These are phyloP conservation scores for Mastomys coucha DNA, from an alignment of 2,113 vertebrate species.

Conservation along the genomic window DNA sequence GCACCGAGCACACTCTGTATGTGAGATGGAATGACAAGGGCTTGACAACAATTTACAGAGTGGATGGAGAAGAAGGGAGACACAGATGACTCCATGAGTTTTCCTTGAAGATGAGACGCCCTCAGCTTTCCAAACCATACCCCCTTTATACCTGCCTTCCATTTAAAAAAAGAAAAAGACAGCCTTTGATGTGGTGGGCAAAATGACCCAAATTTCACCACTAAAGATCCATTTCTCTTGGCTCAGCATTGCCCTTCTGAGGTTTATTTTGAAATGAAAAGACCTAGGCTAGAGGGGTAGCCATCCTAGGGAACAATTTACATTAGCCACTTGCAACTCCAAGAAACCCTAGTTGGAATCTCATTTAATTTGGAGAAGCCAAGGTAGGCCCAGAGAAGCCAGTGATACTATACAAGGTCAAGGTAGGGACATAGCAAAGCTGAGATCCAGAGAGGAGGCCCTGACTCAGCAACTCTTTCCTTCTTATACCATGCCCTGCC, in stretches of 20 bases:
- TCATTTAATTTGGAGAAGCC: not conserved
- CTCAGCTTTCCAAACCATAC: not conserved
- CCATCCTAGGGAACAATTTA: slow-evolving; percentile 10
- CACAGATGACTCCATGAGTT: not conserved
- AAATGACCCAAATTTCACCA: slow-evolving; percentile 47
- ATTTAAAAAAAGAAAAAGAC: not conserved
- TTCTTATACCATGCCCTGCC: not conserved
- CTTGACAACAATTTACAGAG: not conserved
- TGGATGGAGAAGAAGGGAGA: not conserved
- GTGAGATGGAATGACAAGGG: not conserved
- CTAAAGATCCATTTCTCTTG: slow-evolving; percentile 26
- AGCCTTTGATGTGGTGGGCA: not conserved
- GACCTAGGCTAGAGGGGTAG: not conserved
- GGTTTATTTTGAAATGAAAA: slow-evolving; percentile 47
- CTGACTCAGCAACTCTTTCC: not conserved
- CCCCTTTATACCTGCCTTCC: not conserved
- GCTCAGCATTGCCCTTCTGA: slow-evolving; percentile 6
- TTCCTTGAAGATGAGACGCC: not conserved
- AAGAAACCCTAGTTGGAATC: not conserved
- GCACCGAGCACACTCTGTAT: not conserved
- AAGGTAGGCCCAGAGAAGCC: not conserved
- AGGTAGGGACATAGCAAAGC: not conserved
- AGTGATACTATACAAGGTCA: not conserved
- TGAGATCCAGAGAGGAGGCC: not conserved
- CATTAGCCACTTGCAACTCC: slow-evolving; percentile 34